Percentiles rank a stretch among this genome's conserved stretches.
phyloP scores from a whole-genome alignment of 1,140 invertebrate species.

The Plutomurus gul region DNA sequence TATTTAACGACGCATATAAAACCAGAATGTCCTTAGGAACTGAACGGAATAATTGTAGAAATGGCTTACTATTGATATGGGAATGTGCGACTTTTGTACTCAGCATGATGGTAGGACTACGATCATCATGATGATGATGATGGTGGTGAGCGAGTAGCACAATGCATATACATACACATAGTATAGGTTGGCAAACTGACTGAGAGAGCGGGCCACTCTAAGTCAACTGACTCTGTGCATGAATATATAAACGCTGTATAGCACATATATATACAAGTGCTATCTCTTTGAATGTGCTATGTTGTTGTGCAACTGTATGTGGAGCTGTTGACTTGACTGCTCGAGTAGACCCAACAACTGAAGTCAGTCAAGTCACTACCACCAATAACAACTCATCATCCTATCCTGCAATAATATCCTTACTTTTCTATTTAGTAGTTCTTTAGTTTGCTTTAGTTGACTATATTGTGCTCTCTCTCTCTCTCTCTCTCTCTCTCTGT shows the following conservation, averaged over 20 bases:
- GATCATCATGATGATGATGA: conserved; percentile 8
- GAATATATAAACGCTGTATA: too few relatives aligned
- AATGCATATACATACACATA: too few relatives aligned
- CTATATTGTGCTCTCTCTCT: too few relatives aligned
- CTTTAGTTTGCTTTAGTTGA: conserved; percentile 6
- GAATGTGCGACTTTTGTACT: conserved; percentile 42
- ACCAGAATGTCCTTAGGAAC: conserved; percentile 43
- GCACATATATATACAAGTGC: too few relatives aligned
- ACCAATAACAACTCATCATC: neutral
- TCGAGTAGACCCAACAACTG: neutral
- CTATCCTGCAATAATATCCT: neutral
- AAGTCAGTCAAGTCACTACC: neutral
- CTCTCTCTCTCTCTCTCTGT: neutral
- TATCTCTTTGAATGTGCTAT: too few relatives aligned
- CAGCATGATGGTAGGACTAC: neutral
- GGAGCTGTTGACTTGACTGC: neutral
- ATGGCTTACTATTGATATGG: conserved; percentile 41
- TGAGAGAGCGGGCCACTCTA: too few relatives aligned
- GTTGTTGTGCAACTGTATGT: too few relatives aligned
- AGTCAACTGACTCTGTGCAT: too few relatives aligned
- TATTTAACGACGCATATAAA: conserved; percentile 46
- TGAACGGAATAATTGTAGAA: conserved; percentile 42
- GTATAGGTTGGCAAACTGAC: too few relatives aligned
- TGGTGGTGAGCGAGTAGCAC: too few relatives aligned
- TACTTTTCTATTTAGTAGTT: neutral